Conservation (phyloP, 2,113 vertebrate genomes). For the Stomatorhinus ivindoensis region DNA sequence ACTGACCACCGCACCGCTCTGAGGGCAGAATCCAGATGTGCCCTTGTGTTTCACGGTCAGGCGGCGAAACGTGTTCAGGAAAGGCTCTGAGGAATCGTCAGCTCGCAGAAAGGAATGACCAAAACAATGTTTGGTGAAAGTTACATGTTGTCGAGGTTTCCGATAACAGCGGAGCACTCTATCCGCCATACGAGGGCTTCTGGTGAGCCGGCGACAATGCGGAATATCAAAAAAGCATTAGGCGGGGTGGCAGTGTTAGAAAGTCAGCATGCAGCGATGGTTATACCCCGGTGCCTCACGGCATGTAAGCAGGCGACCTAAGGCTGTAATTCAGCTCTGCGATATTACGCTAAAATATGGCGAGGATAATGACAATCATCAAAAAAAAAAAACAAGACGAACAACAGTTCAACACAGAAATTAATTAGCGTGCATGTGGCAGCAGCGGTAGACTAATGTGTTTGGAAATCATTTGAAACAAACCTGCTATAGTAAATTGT, state of each 20-base stretch:
- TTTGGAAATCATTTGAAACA: conserved; percentile 48
- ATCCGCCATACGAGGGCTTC: background rate
- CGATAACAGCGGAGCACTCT: background rate
- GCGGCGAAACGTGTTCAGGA: background rate
- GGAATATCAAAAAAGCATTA: background rate
- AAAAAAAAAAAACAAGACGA: conserved; percentile 19
- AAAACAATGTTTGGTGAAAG: background rate
- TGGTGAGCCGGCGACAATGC: conserved; percentile 17
- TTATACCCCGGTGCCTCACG: conserved; percentile 17
- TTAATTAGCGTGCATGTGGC: conserved; percentile 34
- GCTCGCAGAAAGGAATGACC: background rate
- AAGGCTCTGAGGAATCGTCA: background rate
- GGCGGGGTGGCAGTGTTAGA: background rate
- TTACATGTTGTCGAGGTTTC: background rate
- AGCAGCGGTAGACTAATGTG: conserved; percentile 40
- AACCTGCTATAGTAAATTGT: conserved; percentile 49
- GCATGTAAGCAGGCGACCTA: conserved; percentile 19
- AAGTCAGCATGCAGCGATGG: conserved; percentile 5
- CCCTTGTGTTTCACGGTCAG: background rate
- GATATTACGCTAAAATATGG: conserved; percentile 32
- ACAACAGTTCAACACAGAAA: conserved; percentile 25
- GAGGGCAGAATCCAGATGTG: background rate
- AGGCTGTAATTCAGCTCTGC: conserved; percentile 29
- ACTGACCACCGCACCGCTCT: background rate
- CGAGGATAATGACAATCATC: conserved; percentile 4